These are phyloP conservation scores for Mechanitis messenoides DNA, from an alignment of 2,888 invertebrate species.

Conservation along the genomic window DNA sequence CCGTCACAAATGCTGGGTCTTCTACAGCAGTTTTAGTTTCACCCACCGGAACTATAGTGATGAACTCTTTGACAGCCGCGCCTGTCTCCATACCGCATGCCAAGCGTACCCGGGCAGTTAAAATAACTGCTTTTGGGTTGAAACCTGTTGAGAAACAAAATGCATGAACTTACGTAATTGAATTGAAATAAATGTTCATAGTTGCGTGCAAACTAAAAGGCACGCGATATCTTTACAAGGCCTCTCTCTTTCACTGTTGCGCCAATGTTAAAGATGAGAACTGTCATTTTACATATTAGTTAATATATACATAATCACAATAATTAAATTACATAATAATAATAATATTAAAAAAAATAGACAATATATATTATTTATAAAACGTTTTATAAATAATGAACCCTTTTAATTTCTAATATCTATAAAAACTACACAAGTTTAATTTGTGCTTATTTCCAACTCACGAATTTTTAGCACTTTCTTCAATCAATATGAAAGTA, in stretches of 20 bases:
- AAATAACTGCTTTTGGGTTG: conserved; percentile 48
- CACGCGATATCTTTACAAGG: conserved; percentile 51
- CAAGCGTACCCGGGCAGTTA: conserved; percentile 49
- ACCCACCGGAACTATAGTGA: conserved; percentile 78
- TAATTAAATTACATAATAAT: too few species aligned
- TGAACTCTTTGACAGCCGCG: conserved; percentile 70
- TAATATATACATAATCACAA: too few species aligned
- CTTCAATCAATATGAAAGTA: conserved; percentile 70
- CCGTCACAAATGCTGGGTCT: conserved; percentile 76
- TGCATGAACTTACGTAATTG: conserved; percentile 57
- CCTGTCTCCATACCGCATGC: conserved; percentile 70
- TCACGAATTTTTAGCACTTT: conserved; percentile 47
- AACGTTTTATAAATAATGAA: too few species aligned
- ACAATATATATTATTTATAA: too few species aligned
- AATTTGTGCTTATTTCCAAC: conserved; percentile 18
- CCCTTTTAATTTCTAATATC: too few species aligned
- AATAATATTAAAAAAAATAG: too few species aligned
- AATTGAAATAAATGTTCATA: conserved; percentile 44
- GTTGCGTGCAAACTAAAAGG: conserved; percentile 45
- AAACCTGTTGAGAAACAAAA: conserved; percentile 63
- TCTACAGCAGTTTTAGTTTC: conserved; percentile 55
- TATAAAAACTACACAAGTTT: background rate
- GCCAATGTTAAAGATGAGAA: conserved; percentile 12
- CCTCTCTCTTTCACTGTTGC: conserved; percentile 69
- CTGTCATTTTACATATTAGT: too few species aligned